A percentile compares a stretch with the other conserved stretches of the same genome.
Evolutionary conservation across 2,888 invertebrate genomes (phyloP).

Genomic region (Leptinotarsa peninsularis): DNA sequence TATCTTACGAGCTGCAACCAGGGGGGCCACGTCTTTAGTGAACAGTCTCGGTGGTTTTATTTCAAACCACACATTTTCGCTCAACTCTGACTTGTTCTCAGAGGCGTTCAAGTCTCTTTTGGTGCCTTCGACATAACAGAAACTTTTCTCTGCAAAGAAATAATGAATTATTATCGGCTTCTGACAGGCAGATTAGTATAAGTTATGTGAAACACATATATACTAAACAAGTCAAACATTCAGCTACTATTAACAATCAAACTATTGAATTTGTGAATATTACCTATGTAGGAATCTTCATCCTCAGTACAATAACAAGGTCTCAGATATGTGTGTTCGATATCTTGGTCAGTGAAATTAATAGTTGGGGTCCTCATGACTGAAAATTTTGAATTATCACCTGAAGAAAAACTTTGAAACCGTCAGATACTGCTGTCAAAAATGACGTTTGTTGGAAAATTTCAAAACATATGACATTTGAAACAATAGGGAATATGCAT

Average conservation of each 20-base stretch:
- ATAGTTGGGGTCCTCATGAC: neutral
- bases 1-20: conserved; percentile 56
- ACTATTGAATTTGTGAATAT: neutral
- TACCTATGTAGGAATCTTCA: neutral
- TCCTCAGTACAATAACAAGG: conserved; percentile 15
- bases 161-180: neutral
- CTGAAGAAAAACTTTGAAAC: too few relatives aligned
- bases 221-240: too few relatives aligned
- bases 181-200: too few relatives aligned
- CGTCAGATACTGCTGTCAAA: too few relatives aligned
- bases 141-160: conserved; percentile 44
- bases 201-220: too few relatives aligned
- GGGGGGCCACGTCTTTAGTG: conserved; percentile 43
- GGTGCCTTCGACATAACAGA: conserved; percentile 55
- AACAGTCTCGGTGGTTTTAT: conserved; percentile 53
- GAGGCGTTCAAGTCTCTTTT: conserved; percentile 49
- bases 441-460: too few relatives aligned
- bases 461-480: too few relatives aligned
- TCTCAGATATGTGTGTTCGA: conserved; percentile 20
- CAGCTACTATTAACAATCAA: too few relatives aligned
- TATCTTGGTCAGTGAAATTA: neutral
- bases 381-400: conserved; percentile 2
- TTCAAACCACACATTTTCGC: conserved; percentile 55
- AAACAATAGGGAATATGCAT: too few relatives aligned
- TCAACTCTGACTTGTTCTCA: conserved; percentile 42